A percentile compares a stretch with the other conserved stretches of the same genome.
Evolutionary conservation across 2,113 vertebrate genomes (phyloP).

Genomic region (Natator depressus): DNA sequence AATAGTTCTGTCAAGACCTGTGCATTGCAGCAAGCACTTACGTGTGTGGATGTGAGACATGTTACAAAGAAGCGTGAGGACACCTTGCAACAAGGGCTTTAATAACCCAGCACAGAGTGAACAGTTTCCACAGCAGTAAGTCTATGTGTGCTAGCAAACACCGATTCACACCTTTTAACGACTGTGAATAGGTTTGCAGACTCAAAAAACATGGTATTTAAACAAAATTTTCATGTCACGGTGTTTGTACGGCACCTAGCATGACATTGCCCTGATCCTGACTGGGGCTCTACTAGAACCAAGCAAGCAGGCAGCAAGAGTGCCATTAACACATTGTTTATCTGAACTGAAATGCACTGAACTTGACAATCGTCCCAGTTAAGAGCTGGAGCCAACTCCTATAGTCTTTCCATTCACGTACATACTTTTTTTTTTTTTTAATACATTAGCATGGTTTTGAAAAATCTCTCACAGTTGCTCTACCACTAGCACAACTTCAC

Average conservation of each 20-base stretch:
- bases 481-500: background rate
- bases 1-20: background rate
- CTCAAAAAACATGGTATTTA: background rate
- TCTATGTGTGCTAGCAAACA: background rate
- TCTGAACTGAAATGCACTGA: background rate
- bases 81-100: constrained; percentile 1
- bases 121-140: background rate
- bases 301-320: background rate
- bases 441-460: background rate
- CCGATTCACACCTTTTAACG: background rate
- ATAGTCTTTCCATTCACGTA: background rate
- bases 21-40: background rate
- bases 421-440: background rate
- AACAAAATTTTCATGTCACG: constrained; percentile 5
- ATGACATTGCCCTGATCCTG: background rate
- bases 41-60: background rate
- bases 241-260: background rate
- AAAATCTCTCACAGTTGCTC: background rate
- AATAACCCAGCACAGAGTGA: background rate
- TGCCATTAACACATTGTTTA: constrained; percentile 24
- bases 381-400: background rate
- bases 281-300: background rate
- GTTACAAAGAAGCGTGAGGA: background rate
- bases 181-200: background rate
- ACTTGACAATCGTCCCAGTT: background rate